Percentiles rank a stretch among this genome's conserved stretches.
Conservation (phyloP, 2,113 vertebrate genomes). For the Meles meles region DNA sequence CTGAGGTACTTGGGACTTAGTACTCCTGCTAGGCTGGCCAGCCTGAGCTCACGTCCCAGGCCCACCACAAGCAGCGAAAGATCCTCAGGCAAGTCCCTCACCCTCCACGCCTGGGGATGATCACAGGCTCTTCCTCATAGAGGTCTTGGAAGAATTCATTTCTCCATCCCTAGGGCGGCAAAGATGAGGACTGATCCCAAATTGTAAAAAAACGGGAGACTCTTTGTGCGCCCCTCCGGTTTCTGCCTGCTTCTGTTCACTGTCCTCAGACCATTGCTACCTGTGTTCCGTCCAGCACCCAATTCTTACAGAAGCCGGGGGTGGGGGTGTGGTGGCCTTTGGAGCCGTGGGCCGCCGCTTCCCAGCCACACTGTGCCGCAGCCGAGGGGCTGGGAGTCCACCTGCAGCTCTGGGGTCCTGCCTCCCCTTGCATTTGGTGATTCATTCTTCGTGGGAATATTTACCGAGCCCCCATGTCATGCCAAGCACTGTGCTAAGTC, state of each 20-base stretch:
- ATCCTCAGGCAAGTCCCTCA: neutral
- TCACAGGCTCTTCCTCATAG: neutral
- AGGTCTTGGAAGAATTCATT: neutral
- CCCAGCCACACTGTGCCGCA: fast-evolving
- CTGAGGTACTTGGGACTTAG: no score
- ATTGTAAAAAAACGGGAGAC: neutral
- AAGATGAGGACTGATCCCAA: neutral
- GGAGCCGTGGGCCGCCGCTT: neutral
- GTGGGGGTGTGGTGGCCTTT: fast-evolving
- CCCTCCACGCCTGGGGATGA: neutral
- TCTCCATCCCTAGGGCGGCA: neutral
- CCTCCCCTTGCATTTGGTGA: neutral
- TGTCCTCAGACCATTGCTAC: neutral
- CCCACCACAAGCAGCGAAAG: no score
- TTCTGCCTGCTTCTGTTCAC: neutral
- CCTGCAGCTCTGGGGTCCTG: no score
- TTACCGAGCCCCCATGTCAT: neutral
- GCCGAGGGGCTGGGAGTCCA: neutral
- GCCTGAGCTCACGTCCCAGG: neutral
- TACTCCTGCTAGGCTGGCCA: neutral
- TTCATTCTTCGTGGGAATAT: neutral
- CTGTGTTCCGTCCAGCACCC: neutral
- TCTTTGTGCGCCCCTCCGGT: fast-evolving
- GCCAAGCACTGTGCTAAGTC: neutral
- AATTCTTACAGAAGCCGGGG: neutral